phyloP scores from a whole-genome alignment of 2,888 invertebrate species.

The Lepidochrysops patricia region DNA sequence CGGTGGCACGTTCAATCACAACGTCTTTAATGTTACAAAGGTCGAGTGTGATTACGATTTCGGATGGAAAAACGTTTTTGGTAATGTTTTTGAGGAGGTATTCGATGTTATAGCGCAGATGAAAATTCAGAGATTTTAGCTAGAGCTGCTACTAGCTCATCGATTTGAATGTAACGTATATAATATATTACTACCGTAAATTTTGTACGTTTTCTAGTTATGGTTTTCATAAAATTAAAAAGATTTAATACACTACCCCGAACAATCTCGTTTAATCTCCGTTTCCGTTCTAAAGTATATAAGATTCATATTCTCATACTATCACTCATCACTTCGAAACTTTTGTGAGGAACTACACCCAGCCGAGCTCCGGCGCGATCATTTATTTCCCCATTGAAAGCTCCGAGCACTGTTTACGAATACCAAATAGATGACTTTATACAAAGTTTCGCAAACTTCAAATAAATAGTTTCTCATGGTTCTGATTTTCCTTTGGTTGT shows the following conservation, averaged over 20 bases:
- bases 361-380: slow-evolving; percentile 20
- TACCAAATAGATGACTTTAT: slow-evolving; percentile 19
- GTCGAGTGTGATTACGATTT: slow-evolving; percentile 21
- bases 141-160: too few relatives aligned
- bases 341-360: slow-evolving; percentile 16
- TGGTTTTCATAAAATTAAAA: background rate
- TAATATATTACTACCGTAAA: too few relatives aligned
- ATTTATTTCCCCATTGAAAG: slow-evolving; percentile 24
- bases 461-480: slow-evolving; percentile 9
- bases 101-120: too few relatives aligned
- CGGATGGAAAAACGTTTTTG: background rate
- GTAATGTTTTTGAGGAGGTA: background rate
- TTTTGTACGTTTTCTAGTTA: too few relatives aligned
- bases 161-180: too few relatives aligned
- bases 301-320: slow-evolving; percentile 11
- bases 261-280: slow-evolving; percentile 1
- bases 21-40: slow-evolving; percentile 22
- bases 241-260: background rate
- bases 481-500: background rate
- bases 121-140: too few relatives aligned
- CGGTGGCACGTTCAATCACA: slow-evolving; percentile 26
- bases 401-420: slow-evolving; percentile 21
- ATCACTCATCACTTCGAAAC: slow-evolving; percentile 18
- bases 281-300: background rate
- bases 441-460: slow-evolving; percentile 3